phyloP scores from a whole-genome alignment of 2,888 invertebrate species.

The Dorcus hopei region DNA sequence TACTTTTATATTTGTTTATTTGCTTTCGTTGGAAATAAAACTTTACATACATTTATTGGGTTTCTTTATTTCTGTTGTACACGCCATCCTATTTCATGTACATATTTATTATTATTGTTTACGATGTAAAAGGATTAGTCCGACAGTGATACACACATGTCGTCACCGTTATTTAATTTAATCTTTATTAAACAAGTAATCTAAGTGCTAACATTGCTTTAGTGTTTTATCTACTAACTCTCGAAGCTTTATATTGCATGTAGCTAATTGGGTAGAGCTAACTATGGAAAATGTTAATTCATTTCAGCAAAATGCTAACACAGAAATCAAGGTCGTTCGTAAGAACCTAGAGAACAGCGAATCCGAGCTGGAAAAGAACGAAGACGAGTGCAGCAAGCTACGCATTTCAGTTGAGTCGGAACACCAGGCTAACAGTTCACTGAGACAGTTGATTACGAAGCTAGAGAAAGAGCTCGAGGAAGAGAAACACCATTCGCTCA shows the following conservation, averaged over 20 bases:
- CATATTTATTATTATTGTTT: constrained; percentile 4
- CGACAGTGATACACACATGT: background rate
- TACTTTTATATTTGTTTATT: constrained; percentile 11
- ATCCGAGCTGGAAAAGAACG: constrained; percentile 51
- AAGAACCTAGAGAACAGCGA: constrained; percentile 47
- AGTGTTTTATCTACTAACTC: no score
- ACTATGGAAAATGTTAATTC: background rate
- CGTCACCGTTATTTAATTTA: background rate
- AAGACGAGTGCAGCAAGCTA: constrained; percentile 53
- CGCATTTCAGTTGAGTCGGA: constrained; percentile 55
- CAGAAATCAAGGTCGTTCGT: constrained; percentile 43
- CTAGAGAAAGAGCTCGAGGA: constrained; percentile 53
- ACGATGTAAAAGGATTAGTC: background rate
- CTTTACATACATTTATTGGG: constrained; percentile 11
- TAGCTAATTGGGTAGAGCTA: background rate
- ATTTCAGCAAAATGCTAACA: constrained; percentile 38
- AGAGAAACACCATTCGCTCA: constrained; percentile 52
- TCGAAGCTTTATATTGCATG: background rate
- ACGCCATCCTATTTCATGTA: constrained; percentile 5
- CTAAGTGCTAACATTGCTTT: background rate
- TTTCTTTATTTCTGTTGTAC: constrained; percentile 16
- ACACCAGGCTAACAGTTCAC: constrained; percentile 52
- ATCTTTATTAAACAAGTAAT: background rate
- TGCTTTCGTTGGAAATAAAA: constrained; percentile 14
- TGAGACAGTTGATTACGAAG: constrained; percentile 54